phyloP scores from a whole-genome alignment of 2,113 vertebrate species.

The Gallinago jamesoni region DNA sequence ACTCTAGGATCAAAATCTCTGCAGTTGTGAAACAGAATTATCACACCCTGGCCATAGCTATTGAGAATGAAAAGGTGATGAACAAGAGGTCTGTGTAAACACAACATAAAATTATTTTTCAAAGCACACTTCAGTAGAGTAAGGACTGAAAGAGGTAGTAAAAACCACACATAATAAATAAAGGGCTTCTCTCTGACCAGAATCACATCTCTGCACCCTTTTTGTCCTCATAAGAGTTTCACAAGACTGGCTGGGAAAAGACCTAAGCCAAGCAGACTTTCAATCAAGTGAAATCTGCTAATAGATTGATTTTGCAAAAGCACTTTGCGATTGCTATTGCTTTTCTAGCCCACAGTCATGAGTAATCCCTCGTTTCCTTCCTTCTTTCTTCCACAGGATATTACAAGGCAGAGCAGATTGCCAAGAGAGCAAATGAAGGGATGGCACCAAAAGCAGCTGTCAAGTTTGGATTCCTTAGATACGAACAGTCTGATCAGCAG shows the following conservation, averaged over 20 bases:
- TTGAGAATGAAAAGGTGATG: not conserved
- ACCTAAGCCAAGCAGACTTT: not conserved
- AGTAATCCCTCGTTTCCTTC: slow-evolving; percentile 53
- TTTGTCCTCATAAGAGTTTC: not conserved
- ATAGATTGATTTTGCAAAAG: not conserved
- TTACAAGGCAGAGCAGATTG: slow-evolving; percentile 57
- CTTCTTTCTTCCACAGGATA: slow-evolving; percentile 60
- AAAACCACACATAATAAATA: not conserved
- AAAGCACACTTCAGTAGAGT: not conserved
- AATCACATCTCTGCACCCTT: not conserved
- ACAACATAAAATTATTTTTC: not conserved
- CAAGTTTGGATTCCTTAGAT: slow-evolving; percentile 46
- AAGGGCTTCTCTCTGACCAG: not conserved
- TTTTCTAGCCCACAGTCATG: slow-evolving; percentile 32
- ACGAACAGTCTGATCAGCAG: slow-evolving; percentile 64
- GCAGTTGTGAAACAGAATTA: not conserved
- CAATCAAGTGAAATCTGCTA: not conserved
- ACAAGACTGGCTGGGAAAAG: not conserved
- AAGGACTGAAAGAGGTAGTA: not conserved
- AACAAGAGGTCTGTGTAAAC: not conserved
- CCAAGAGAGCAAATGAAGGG: slow-evolving; percentile 58
- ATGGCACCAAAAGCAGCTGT: slow-evolving; percentile 62
- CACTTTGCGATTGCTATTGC: not conserved
- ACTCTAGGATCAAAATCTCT: not conserved
- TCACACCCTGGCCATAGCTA: not conserved